phyloP scores from a whole-genome alignment of 1,140 invertebrate genomes.

The Cyphomyrmex costatus region DNA sequence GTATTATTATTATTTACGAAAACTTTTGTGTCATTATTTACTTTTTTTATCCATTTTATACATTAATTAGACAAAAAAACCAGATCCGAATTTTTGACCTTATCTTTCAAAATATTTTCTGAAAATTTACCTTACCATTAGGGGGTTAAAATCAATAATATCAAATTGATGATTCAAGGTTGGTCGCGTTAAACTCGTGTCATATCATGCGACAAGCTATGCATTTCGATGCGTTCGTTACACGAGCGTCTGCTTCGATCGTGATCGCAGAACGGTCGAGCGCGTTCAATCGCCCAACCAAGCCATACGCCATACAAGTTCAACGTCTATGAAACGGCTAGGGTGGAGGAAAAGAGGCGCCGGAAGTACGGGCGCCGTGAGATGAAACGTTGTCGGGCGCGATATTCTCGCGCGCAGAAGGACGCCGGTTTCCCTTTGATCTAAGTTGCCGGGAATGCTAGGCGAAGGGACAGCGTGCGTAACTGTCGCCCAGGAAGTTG shows the following conservation, averaged over 20 bases:
- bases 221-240: slow-evolving; percentile 62
- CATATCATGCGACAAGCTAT: slow-evolving; percentile 45
- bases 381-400: slow-evolving; percentile 57
- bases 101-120: no score
- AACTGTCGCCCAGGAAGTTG: slow-evolving; percentile 76
- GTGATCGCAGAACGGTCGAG: slow-evolving; percentile 43
- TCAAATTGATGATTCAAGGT: slow-evolving; percentile 15
- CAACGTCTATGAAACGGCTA: slow-evolving; percentile 28
- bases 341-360: slow-evolving; percentile 43
- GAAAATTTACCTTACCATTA: no score
- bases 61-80: no score
- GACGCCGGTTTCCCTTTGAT: slow-evolving; percentile 77
- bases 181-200: slow-evolving; percentile 27
- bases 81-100: no score
- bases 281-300: slow-evolving; percentile 39
- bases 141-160: not conserved
- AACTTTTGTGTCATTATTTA: no score
- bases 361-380: slow-evolving; percentile 61
- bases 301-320: slow-evolving; percentile 19
- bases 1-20: no score
- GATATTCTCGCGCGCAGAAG: slow-evolving; percentile 49
- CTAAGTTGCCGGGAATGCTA: slow-evolving; percentile 81
- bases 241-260: slow-evolving; percentile 27
- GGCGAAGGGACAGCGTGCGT: slow-evolving; percentile 77
- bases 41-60: no score